Evolutionary conservation across 2,888 invertebrate species (phyloP).

Genomic region (Tenthredo notha): DNA sequence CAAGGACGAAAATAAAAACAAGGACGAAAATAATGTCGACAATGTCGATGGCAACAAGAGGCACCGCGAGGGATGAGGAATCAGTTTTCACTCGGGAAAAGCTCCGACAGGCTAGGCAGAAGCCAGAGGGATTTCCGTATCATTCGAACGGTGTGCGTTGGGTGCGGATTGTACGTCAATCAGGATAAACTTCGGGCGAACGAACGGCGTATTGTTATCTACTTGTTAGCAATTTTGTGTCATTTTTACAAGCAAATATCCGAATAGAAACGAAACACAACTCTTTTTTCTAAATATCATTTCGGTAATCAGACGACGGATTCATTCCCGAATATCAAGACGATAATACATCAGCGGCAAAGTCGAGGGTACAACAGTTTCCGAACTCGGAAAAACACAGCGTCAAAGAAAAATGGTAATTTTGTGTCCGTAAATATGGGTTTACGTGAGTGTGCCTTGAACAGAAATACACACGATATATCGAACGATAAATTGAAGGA

Average conservation of each 20-base stretch:
- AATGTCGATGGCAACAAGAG: constrained; percentile 16
- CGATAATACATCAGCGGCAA: background rate
- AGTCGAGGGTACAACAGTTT: background rate
- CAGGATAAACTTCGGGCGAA: constrained; percentile 2
- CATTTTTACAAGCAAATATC: background rate
- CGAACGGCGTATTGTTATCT: constrained; percentile 8
- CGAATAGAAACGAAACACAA: no score
- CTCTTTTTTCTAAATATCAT: background rate
- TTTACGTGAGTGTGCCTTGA: background rate
- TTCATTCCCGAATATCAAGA: background rate
- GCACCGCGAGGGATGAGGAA: background rate
- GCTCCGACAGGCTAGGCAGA: background rate
- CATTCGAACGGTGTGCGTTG: background rate
- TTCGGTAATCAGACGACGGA: background rate
- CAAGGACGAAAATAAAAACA: background rate
- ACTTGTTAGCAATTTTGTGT: constrained; percentile 6
- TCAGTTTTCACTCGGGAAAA: constrained; percentile 34
- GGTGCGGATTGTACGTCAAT: constrained; percentile 36
- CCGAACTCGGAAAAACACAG: background rate
- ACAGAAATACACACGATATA: background rate
- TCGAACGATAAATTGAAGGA: constrained; percentile 32
- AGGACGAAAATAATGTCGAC: background rate
- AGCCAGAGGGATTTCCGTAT: constrained; percentile 12
- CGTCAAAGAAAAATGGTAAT: background rate
- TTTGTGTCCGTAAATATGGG: background rate